Evolutionary conservation across 2,888 invertebrate genomes (phyloP).

Genomic region (Hanleya hanleyi): DNA sequence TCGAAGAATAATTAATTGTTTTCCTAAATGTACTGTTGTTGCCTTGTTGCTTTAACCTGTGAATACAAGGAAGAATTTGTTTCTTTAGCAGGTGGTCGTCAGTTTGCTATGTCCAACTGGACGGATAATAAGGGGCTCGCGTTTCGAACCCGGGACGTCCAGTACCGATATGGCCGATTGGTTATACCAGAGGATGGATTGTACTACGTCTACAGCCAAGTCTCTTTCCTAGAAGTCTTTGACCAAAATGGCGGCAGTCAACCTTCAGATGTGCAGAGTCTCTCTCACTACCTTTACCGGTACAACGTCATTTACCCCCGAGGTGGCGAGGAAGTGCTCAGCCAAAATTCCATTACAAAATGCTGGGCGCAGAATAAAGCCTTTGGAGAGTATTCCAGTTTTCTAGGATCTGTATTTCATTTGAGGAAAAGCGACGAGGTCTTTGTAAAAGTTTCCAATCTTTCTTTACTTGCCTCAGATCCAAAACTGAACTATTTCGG

Average conservation of each 20-base stretch:
- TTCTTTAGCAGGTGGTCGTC: slow-evolving; percentile 52
- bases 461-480: slow-evolving; percentile 54
- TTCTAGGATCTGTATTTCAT: slow-evolving; percentile 65
- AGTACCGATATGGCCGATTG: slow-evolving; percentile 59
- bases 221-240: slow-evolving; percentile 58
- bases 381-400: slow-evolving; percentile 65
- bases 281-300: slow-evolving; percentile 56
- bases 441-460: slow-evolving; percentile 65
- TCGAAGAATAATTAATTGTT: too few relatives aligned
- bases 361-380: slow-evolving; percentile 59
- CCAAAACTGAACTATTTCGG: slow-evolving; percentile 66
- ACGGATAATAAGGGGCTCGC: slow-evolving; percentile 58
- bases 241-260: slow-evolving; percentile 32
- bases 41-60: too few relatives aligned
- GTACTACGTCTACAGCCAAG: slow-evolving; percentile 65
- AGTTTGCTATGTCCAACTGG: slow-evolving; percentile 60
- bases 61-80: too few relatives aligned
- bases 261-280: slow-evolving; percentile 39
- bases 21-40: too few relatives aligned
- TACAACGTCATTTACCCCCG: slow-evolving; percentile 64
- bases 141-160: slow-evolving; percentile 52
- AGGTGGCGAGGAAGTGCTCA: slow-evolving; percentile 63
- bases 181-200: slow-evolving; percentile 60
- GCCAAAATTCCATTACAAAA: slow-evolving; percentile 64
- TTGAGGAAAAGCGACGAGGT: slow-evolving; percentile 62